Base-by-base conservation (phyloP, 2,888 invertebrate species). In the Papilio gigon region DNA sequence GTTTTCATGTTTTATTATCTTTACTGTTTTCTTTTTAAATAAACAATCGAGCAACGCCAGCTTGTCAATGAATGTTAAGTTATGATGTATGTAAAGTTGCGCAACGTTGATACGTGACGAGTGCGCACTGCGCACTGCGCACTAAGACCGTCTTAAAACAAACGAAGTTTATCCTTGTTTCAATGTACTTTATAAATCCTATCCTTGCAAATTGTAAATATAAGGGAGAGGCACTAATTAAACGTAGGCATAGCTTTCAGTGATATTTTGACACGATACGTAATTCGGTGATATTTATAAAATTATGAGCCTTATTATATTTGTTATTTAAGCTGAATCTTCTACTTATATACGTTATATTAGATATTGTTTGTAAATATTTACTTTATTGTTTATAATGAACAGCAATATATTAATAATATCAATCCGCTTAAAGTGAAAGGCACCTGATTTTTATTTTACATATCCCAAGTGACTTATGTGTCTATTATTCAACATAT, bases 261-360 rank as follows among this genome's bases (percentile, higher is more conserved):
- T 88, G 88, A 88, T 88, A 89, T 83, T 80, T 85, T 79, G 81
- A 86, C 83, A 83, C 83, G 84, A 90, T 91, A 91, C 90, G 90
- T 91, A 90, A 90, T 87, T 85, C 79, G 88, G 90, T 91, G 90
- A 91, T 91, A 90, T 90, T 88, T 85, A 73, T 80, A 77, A 82
- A 82, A 78, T 81, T 83, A 81, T 82, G 84, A 88, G 87, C 86
- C 87, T 89, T 88, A 86, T 80, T 84, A 78, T 83, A 79, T 72
- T 75, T 73, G 76, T 77, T 75, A 73, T 65, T 76, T 77, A 77
- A 75, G 74, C 73, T 78, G 73, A 71, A 73, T 71, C 72, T 75
- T 82, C 78, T 83, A 85, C 77, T 79, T 84, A 81, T 75, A 79
- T 74, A 79, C 79, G 80, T 83, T 82, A 81, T 78, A 81, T 80